A percentile compares a stretch with the other conserved stretches of the same genome.
phyloP scores from a whole-genome alignment of 2,113 vertebrate genomes.

The Dicrurus megarhynchus region DNA sequence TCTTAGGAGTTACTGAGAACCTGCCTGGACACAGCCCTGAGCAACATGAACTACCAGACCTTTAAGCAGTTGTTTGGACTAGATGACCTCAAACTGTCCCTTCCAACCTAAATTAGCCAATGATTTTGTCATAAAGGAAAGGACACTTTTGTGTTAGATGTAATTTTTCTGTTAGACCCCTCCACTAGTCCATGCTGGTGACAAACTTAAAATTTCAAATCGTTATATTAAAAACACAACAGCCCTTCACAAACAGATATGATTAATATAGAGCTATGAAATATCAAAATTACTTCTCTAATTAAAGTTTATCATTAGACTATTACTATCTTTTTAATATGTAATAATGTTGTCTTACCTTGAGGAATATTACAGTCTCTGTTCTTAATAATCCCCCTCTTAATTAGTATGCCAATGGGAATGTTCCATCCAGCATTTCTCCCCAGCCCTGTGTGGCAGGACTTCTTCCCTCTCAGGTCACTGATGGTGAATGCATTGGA shows the following conservation, averaged over 20 bases:
- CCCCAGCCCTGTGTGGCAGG: slow-evolving; percentile 86
- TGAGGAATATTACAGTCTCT: slow-evolving; percentile 79
- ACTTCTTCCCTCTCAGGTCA: slow-evolving; percentile 81
- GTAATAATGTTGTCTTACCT: slow-evolving; percentile 72
- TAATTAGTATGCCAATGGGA: slow-evolving; percentile 80
- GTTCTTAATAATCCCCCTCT: slow-evolving; percentile 79
- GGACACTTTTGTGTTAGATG: accelerated
- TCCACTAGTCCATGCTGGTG: background rate
- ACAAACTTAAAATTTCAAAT: background rate
- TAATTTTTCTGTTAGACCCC: background rate
- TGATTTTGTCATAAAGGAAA: background rate
- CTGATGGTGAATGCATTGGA: slow-evolving; percentile 75
- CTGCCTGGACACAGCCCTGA: background rate
- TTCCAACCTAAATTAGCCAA: background rate
- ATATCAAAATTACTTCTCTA: background rate
- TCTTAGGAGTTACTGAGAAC: background rate
- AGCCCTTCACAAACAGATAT: background rate
- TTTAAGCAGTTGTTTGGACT: background rate
- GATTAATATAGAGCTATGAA: background rate
- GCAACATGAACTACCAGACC: background rate
- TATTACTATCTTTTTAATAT: background rate
- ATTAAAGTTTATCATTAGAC: background rate
- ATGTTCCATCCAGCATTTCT: slow-evolving; percentile 88
- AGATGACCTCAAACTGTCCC: background rate
- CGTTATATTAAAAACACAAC: background rate